Conservation (phyloP, 2,797 vertebrate genomes). For the Lithobates sylvaticus region DNA sequence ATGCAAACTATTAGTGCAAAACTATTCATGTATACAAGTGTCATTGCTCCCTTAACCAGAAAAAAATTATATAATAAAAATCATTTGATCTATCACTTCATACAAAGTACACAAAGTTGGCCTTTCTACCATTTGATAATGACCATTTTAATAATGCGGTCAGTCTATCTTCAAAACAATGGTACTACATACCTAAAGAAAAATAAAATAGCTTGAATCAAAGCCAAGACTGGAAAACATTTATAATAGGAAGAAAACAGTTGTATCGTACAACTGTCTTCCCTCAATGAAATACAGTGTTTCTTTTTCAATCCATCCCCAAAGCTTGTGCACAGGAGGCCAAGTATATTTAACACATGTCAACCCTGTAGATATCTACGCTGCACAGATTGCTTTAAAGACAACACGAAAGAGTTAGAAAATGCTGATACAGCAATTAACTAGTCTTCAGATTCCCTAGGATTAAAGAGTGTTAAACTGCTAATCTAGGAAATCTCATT, state of each 20-base stretch:
- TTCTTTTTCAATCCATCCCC: background rate
- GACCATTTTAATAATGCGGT: background rate
- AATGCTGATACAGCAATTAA: slow-evolving; percentile 58
- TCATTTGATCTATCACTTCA: background rate
- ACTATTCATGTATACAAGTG: background rate
- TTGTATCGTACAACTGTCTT: background rate
- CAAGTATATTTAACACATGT: background rate
- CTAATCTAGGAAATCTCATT: slow-evolving; percentile 63
- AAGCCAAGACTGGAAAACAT: background rate
- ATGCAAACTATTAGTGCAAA: background rate
- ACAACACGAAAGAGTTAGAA: slow-evolving; percentile 32
- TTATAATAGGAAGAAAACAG: background rate
- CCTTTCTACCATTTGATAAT: background rate
- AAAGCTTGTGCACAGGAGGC: background rate
- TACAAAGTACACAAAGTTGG: background rate
- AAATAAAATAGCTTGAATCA: background rate
- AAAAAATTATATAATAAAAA: background rate
- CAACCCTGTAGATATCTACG: background rate
- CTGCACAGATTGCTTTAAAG: slow-evolving; percentile 11
- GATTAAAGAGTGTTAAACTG: slow-evolving; percentile 61
- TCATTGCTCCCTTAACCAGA: no score
- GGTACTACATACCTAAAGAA: background rate
- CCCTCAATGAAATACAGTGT: background rate
- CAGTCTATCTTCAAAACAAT: background rate
- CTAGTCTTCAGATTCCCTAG: slow-evolving; percentile 44